Conservation (phyloP, 2,113 vertebrate species). For the Daphoenositta chrysoptera region DNA sequence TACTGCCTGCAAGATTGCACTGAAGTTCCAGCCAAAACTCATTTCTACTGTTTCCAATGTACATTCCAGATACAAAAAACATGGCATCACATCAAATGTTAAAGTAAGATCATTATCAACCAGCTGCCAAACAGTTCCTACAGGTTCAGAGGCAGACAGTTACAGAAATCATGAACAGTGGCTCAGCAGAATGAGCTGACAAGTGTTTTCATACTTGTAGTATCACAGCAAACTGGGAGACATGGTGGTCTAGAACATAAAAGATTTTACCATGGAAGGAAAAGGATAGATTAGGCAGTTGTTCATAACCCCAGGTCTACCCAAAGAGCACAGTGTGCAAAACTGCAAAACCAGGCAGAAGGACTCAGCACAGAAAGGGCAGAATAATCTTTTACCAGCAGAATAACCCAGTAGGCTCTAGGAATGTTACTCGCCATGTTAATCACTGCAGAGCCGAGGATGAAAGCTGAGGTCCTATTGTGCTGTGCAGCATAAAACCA, state of each 20-base stretch:
- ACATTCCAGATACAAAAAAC: conserved; percentile 49
- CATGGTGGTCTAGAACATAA: not conserved
- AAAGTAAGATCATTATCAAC: conserved; percentile 30
- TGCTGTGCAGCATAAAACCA: not conserved
- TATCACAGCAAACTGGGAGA: not conserved
- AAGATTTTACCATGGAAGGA: not conserved
- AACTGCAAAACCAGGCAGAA: not conserved
- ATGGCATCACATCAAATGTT: conserved; percentile 51
- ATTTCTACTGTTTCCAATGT: conserved; percentile 41
- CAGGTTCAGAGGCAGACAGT: conserved; percentile 17
- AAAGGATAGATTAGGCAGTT: not conserved
- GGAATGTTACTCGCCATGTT: not conserved
- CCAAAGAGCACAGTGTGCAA: not conserved
- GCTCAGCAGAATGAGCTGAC: not conserved
- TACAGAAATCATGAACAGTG: not conserved
- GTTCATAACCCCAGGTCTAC: not conserved
- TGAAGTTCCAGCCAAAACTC: conserved; percentile 47
- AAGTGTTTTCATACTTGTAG: conserved; percentile 4
- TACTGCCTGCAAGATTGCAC: conserved; percentile 43
- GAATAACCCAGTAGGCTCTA: not conserved
- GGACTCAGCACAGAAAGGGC: not conserved
- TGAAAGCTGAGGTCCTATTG: not conserved
- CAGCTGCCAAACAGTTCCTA: conserved; percentile 25
- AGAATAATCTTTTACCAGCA: not conserved
- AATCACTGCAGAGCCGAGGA: not conserved